Evolutionary conservation across 2,888 invertebrate species (phyloP).

Genomic region (Epinotia demarniana): DNA sequence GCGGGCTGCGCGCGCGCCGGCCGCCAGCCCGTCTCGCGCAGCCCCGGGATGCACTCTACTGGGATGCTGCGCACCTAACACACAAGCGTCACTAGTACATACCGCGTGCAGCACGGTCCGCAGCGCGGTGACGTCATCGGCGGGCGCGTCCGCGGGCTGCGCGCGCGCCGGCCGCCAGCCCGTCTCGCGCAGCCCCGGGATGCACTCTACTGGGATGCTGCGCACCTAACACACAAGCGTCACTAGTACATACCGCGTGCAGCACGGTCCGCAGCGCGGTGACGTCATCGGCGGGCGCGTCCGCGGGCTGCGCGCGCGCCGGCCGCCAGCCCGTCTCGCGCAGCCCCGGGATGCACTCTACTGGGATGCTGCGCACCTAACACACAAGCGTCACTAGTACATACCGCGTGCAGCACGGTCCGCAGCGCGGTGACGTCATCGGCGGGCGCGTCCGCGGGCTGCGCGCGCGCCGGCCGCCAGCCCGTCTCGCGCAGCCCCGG

Average conservation of each 20-base stretch:
- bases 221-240: no score
- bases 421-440: neutral
- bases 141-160: constrained; percentile 73
- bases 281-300: neutral
- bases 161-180: constrained; percentile 18
- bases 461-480: constrained; percentile 9
- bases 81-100: constrained; percentile 49
- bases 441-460: neutral
- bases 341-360: constrained; percentile 49
- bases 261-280: neutral
- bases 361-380: no score
- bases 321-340: constrained; percentile 70
- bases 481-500: constrained; percentile 73
- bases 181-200: constrained; percentile 73
- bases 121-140: constrained; percentile 1
- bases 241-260: neutral
- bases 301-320: neutral
- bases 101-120: constrained; percentile 80
- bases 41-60: no score
- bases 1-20: no score
- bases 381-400: neutral
- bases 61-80: no score
- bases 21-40: no score
- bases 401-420: neutral
- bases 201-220: neutral